Evolutionary conservation across 2,797 vertebrate genomes (phyloP), one percentile per base, ranked within the genome.

Genomic region (Chanos chanos): DNA sequence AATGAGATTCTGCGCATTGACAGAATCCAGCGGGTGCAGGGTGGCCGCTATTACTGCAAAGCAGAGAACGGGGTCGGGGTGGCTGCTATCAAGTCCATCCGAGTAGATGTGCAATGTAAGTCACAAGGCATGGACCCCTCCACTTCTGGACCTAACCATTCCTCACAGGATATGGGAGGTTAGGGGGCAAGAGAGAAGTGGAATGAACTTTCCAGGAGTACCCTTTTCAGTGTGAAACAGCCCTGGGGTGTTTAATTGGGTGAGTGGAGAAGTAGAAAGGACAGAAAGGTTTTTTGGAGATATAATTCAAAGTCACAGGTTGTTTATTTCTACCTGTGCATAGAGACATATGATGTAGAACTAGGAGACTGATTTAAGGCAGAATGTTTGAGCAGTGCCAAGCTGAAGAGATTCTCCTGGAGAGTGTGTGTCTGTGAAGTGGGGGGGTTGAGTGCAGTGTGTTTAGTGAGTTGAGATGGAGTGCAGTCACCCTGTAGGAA

Each of bases 81-180:
- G 83, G 94, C 97, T 82, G 95, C 95, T 89, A 98, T 99, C 94
- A 97, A 95, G 92, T 99, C 97, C 92, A 98, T 99, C 88, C 97
- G 97, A 69, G 97, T 99, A 93, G 97, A 99, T 83, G 97, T 99
- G 89, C 96, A 99, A 88, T 99, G 97, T 99, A 94, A 99, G 97
- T 96, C 60, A 66, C 73, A 77, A 76, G 75, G 78, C 70, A 15
- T 52, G 8, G 47, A 65, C 62, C 65, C 82, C 78, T 85, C 83
- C 84, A 84, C 84, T 86, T 83, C 76, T 73, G 70, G 52, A 72
- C 75, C 78, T 77, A 80, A 78, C 66, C 64, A 58, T 72, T 78
- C 73, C 80, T 41, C 78, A 54, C 37, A 47, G 13, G 66, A 60
- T 47, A 57, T 61, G 73, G 67, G 76, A 72, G 71, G 80, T 78